A percentile compares a stretch with the other conserved stretches of the same genome.
phyloP scores from a whole-genome alignment of 2,888 invertebrate genomes.

The Pterostichus madidus region DNA sequence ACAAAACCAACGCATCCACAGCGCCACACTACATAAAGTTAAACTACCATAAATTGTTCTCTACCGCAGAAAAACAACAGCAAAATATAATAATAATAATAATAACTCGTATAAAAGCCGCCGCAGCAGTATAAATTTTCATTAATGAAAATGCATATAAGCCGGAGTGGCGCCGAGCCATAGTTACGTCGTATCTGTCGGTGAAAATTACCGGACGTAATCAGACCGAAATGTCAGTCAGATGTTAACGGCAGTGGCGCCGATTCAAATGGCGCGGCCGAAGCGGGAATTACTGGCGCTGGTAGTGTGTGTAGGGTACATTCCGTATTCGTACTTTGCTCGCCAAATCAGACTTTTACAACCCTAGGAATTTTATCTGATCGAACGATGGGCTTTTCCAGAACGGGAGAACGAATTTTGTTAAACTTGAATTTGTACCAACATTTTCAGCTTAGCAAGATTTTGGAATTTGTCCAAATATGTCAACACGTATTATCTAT shows the following conservation, averaged over 20 bases:
- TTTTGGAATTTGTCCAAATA: no score
- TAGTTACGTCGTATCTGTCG: slow-evolving; percentile 23
- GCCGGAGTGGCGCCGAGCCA: background rate
- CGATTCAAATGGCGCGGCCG: slow-evolving; percentile 51
- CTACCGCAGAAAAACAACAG: slow-evolving; percentile 36
- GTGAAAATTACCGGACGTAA: slow-evolving; percentile 65
- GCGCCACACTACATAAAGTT: slow-evolving; percentile 34
- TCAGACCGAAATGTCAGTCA: slow-evolving; percentile 67
- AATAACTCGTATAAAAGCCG: slow-evolving; percentile 26
- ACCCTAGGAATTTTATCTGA: no score
- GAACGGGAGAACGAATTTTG: no score
- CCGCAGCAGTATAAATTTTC: slow-evolving; percentile 31
- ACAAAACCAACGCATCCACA: background rate
- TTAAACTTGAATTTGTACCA: no score
- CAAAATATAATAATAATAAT: slow-evolving; percentile 52
- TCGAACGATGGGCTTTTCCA: no score
- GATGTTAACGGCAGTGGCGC: slow-evolving; percentile 66
- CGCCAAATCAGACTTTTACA: no score
- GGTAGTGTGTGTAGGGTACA: no score
- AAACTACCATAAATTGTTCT: slow-evolving; percentile 45
- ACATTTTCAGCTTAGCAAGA: no score
- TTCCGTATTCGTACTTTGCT: no score
- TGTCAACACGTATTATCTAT: no score
- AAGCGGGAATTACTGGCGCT: slow-evolving; percentile 17
- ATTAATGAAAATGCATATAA: slow-evolving; percentile 50